These are phyloP conservation scores for Plagodis dolabraria DNA, from an alignment of 2,888 invertebrate species.

Conservation along the genomic window DNA sequence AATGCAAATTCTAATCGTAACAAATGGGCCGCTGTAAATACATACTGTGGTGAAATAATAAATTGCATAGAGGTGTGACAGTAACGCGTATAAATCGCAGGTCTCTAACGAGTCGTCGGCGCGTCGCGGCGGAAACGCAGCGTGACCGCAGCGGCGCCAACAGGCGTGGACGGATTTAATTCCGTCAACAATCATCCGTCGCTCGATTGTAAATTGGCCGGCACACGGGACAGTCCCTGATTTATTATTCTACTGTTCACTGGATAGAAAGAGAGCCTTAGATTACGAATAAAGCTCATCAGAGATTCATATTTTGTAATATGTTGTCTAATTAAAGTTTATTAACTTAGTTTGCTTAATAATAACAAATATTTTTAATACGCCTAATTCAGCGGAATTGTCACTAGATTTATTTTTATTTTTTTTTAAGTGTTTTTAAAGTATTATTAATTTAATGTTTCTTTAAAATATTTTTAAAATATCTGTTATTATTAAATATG, in stretches of 20 bases:
- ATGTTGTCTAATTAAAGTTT: too few species aligned
- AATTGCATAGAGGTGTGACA: constrained; percentile 23
- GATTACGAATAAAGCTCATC: too few species aligned
- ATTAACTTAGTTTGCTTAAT: too few species aligned
- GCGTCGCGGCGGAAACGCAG: constrained; percentile 18
- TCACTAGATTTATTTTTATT: too few species aligned
- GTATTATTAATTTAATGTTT: too few species aligned
- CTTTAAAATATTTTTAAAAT: too few species aligned
- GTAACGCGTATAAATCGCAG: constrained; percentile 30
- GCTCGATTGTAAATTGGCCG: background rate
- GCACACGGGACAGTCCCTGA: background rate
- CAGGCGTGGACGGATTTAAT: constrained; percentile 9
- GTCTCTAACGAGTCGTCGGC: constrained; percentile 25
- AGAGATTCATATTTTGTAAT: too few species aligned
- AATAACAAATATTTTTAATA: too few species aligned
- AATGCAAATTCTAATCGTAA: constrained; percentile 24
- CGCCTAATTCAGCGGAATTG: too few species aligned
- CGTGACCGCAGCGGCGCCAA: constrained; percentile 10
- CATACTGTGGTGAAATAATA: constrained; percentile 19
- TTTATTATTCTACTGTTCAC: background rate
- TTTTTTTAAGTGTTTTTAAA: too few species aligned
- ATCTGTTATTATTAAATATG: too few species aligned
- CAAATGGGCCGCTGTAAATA: constrained; percentile 17
- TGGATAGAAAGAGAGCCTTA: too few species aligned
- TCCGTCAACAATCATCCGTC: constrained; percentile 6